A percentile compares a stretch with the other conserved stretches of the same genome.
These are phyloP conservation scores for Neomonachus schauinslandi DNA, from an alignment of 2,113 vertebrate genomes.

Conservation along the genomic window DNA sequence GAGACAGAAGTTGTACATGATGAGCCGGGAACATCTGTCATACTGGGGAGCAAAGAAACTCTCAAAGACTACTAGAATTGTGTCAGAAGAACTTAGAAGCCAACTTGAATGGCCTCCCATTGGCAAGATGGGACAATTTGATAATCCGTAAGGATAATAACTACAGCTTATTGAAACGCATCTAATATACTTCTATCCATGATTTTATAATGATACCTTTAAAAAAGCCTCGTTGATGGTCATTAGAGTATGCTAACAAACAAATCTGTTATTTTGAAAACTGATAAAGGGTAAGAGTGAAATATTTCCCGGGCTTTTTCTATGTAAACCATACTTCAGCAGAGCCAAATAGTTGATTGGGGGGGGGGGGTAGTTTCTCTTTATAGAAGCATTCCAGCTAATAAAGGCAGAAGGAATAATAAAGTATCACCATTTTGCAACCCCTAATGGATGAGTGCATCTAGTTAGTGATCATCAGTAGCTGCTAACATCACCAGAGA, in stretches of 20 bases:
- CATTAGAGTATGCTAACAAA: not conserved
- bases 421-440: not conserved
- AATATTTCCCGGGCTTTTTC: not conserved
- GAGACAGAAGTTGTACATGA: not conserved
- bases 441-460: not conserved
- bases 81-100: not conserved
- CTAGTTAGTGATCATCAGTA: not conserved
- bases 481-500: not conserved
- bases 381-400: not conserved
- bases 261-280: slow-evolving; percentile 2
- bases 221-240: not conserved
- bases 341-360: not conserved
- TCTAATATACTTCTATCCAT: not conserved
- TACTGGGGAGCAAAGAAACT: not conserved
- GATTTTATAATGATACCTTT: not conserved
- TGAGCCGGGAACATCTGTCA: not conserved
- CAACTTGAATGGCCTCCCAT: not conserved
- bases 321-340: not conserved
- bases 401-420: not conserved
- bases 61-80: not conserved
- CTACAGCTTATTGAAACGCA: not conserved
- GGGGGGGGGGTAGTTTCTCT: not conserved
- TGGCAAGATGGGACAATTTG: not conserved
- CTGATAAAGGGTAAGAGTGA: not conserved
- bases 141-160: not conserved